These are phyloP conservation scores for Crepidodera aurea DNA, from an alignment of 2,888 invertebrate genomes.

Conservation along the genomic window DNA sequence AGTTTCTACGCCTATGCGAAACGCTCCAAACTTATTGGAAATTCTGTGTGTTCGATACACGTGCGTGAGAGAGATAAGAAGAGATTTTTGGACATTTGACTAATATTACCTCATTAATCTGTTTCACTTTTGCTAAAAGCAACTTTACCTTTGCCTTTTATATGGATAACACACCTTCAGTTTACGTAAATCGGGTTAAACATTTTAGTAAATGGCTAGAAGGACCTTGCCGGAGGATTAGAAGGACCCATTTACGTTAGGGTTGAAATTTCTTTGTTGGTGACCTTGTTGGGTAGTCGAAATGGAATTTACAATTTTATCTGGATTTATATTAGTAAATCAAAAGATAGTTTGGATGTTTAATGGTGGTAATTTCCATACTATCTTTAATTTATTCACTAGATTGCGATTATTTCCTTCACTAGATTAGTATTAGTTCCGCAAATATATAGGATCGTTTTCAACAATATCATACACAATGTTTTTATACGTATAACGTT, in stretches of 20 bases:
- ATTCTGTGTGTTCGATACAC: conserved; percentile 47
- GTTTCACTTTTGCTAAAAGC: conserved; percentile 55
- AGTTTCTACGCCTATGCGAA: conserved; percentile 17
- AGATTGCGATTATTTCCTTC: too few species aligned
- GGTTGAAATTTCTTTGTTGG: conserved; percentile 35
- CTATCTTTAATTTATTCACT: too few species aligned
- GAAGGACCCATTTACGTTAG: conserved; percentile 41
- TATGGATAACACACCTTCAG: conserved; percentile 50
- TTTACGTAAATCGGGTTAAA: conserved; percentile 50
- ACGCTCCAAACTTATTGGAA: conserved; percentile 36
- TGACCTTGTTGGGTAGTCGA: conserved; percentile 35
- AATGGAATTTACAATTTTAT: conserved; percentile 1
- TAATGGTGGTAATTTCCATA: too few species aligned
- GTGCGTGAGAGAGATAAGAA: conserved; percentile 55
- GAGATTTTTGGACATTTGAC: conserved; percentile 59
- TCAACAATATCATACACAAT: too few species aligned
- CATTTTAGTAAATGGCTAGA: conserved; percentile 47
- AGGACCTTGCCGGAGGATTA: conserved; percentile 45
- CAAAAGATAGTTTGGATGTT: too few species aligned
- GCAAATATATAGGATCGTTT: too few species aligned
- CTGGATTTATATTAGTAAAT: too few species aligned
- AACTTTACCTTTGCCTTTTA: conserved; percentile 51
- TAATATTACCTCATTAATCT: conserved; percentile 59
- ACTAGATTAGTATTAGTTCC: too few species aligned
- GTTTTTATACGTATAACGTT: too few species aligned